Percentiles rank a stretch among this genome's conserved stretches.
Conservation (phyloP, 2,113 vertebrate species). For the Steatornis caripensis region DNA sequence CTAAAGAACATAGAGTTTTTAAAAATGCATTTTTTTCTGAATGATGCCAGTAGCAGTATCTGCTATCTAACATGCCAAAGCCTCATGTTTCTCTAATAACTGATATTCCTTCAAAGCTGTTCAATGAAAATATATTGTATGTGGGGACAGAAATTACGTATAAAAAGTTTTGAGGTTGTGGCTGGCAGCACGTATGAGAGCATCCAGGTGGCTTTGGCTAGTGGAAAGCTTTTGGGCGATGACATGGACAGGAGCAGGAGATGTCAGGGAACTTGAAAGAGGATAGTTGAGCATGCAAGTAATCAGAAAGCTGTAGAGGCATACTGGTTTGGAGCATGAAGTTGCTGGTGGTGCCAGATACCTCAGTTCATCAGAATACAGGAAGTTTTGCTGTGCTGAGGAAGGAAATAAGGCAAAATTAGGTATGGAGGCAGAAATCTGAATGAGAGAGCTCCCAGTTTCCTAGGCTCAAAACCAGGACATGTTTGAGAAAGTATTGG, state of each 20-base stretch:
- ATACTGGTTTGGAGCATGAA: neutral
- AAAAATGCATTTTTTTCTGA: constrained; percentile 25
- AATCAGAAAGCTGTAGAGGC: neutral
- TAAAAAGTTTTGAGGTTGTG: neutral
- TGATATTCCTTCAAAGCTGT: neutral
- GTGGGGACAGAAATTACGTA: neutral
- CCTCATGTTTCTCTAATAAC: neutral
- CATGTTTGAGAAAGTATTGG: neutral
- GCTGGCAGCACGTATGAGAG: neutral
- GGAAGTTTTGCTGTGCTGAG: neutral
- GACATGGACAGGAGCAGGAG: neutral
- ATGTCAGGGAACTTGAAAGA: neutral
- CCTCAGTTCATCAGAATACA: neutral
- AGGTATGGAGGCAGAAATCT: neutral
- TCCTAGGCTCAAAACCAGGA: neutral
- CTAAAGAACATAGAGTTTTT: neutral
- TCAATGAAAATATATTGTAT: neutral
- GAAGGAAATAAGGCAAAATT: neutral
- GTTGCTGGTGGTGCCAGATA: neutral
- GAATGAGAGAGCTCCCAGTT: neutral
- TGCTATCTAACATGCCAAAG: neutral
- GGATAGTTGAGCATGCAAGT: neutral
- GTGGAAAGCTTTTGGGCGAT: neutral
- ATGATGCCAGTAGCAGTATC: neutral
- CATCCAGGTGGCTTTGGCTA: neutral